Percentiles rank a stretch among this genome's conserved stretches.
These are phyloP conservation scores for Drosophila nannoptera DNA, from an alignment of 1,140 invertebrate species.

Conservation along the genomic window DNA sequence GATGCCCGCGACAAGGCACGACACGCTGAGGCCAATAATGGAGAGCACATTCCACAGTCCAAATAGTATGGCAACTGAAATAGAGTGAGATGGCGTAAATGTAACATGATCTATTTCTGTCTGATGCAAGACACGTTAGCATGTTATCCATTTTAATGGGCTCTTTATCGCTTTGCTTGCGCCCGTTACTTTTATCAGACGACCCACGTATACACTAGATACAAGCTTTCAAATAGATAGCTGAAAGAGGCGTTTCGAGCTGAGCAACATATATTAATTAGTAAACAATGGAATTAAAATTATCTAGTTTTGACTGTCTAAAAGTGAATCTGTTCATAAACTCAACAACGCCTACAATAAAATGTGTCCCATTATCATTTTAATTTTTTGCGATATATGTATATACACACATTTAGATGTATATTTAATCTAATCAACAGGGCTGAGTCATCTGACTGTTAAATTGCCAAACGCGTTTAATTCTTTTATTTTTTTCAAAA, in stretches of 20 bases:
- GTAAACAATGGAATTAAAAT: slow-evolving; percentile 1
- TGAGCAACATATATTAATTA: neutral
- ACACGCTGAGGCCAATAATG: slow-evolving; percentile 83
- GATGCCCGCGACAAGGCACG: slow-evolving; percentile 89
- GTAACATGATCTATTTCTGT: neutral
- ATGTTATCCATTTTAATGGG: slow-evolving; percentile 5
- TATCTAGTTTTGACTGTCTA: slow-evolving; percentile 15
- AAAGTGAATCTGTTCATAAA: neutral
- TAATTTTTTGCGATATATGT: neutral
- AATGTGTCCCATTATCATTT: slow-evolving; percentile 33
- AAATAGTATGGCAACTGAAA: slow-evolving; percentile 92
- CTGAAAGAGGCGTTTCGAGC: slow-evolving; percentile 16
- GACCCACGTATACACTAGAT: neutral
- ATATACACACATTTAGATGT: neutral
- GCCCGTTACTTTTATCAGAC: slow-evolving; percentile 4
- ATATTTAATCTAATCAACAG: slow-evolving; percentile 57
- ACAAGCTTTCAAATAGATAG: slow-evolving; percentile 4
- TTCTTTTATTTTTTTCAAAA: slow-evolving; percentile 59
- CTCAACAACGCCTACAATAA: slow-evolving; percentile 35
- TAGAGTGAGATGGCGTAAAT: slow-evolving; percentile 59
- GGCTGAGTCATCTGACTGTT: slow-evolving; percentile 54
- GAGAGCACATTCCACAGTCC: slow-evolving; percentile 89
- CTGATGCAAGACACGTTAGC: neutral
- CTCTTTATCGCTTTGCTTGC: neutral
- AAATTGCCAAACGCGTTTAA: slow-evolving; percentile 30